Base-by-base conservation (phyloP, 2,113 vertebrate genomes). In the Oryzias woworae region DNA sequence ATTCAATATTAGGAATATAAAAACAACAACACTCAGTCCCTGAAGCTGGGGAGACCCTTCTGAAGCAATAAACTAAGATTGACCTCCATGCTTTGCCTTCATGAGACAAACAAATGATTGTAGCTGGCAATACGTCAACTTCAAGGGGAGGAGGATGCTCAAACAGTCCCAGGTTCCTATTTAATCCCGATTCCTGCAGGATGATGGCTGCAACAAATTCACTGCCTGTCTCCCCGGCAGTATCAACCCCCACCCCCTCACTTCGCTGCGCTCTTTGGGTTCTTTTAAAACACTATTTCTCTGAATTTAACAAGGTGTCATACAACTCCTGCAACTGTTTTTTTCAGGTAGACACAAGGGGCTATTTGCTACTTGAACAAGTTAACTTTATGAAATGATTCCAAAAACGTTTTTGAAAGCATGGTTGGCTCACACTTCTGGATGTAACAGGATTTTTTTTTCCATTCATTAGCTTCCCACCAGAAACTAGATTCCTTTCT, bases 211-310 rank as follows among this genome's bases (percentile, higher is more conserved):
- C 96, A 95, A 95, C 94, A 96, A 96, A 95, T 87, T 92, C 94
- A 92, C 92, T 91, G 94, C 92, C 94, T 95, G 96, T 94, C 96
- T 96, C 95, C 98, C 95, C 96, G 94, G 91, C 87, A 80, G 94
- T 95, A 96, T 96, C 97, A 96, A 95, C 95, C 94, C 90, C 92
- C 93, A 89, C 92, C 92, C 92, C 93, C 92, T 92, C 92, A 88
- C 92, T 85, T 86, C 89, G 87, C 90, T 91, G 95, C 92, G 94
- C 90, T 91, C 91, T 96, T 96, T 97, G 95, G 98, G 97, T 97
- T 96, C 96, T 97, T 98, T 96, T 95, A 96, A 97, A 98, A 97
- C 94, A 92, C 95, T 95, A 98, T 98, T 98, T 98, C 96, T 98
- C 94, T 96, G 96, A 95, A 95, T 98, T 98, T 98, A 97, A 98